Evolutionary conservation across 2,797 vertebrate genomes (phyloP).

Genomic region (Sebastes iracundus): DNA sequence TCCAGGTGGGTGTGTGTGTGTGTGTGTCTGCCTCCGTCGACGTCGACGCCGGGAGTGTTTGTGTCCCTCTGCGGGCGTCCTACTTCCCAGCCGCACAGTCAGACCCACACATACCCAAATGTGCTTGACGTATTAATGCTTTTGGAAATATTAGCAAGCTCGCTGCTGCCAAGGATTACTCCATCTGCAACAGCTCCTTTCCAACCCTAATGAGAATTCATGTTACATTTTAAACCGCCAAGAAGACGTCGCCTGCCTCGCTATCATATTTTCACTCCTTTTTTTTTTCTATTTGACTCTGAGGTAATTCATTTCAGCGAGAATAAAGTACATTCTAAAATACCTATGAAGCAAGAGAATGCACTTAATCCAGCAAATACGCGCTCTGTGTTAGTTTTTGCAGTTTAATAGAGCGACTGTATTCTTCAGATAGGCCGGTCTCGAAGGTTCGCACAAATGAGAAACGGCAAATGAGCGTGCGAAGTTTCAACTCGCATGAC

Average conservation of each 20-base stretch:
- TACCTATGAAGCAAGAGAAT: slow-evolving; percentile 61
- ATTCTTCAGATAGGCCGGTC: slow-evolving; percentile 58
- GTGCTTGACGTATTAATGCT: slow-evolving; percentile 62
- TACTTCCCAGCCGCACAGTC: slow-evolving; percentile 48
- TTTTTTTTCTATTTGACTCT: slow-evolving; percentile 46
- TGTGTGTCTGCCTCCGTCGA: slow-evolving; percentile 43
- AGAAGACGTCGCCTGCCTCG: slow-evolving; percentile 32
- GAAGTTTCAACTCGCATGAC: slow-evolving; percentile 48
- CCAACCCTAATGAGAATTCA: slow-evolving; percentile 71
- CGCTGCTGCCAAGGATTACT: slow-evolving; percentile 69
- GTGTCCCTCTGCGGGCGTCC: slow-evolving; percentile 49
- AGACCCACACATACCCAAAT: slow-evolving; percentile 29
- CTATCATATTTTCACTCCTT: slow-evolving; percentile 52
- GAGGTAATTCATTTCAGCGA: slow-evolving; percentile 52
- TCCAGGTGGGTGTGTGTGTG: slow-evolving; percentile 9
- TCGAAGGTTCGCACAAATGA: slow-evolving; percentile 51
- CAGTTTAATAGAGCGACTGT: slow-evolving; percentile 58
- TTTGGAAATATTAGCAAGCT: slow-evolving; percentile 68
- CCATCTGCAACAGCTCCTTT: slow-evolving; percentile 51
- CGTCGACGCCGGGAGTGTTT: slow-evolving; percentile 29
- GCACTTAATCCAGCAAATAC: slow-evolving; percentile 64
- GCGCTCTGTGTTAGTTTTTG: slow-evolving; percentile 31
- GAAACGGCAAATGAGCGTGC: slow-evolving; percentile 57
- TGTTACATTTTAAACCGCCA: slow-evolving; percentile 61
- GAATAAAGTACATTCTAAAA: slow-evolving; percentile 51